Percentiles rank a stretch among this genome's conserved stretches.
These are phyloP conservation scores for Drosophila nikananu DNA, from an alignment of 1,140 invertebrate species.

Conservation along the genomic window DNA sequence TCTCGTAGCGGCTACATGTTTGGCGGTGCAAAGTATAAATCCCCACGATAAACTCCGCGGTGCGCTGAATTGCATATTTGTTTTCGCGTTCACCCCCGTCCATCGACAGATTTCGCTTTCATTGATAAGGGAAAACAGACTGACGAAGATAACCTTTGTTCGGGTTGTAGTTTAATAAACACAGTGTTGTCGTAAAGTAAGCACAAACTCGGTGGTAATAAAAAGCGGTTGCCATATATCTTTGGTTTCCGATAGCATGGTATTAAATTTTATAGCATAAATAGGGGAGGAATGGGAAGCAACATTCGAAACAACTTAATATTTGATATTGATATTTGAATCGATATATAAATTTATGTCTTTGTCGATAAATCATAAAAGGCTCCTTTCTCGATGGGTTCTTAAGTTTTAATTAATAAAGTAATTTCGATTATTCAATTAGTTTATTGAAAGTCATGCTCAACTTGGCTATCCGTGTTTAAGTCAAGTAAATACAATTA, in stretches of 20 bases:
- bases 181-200: slow-evolving; percentile 32
- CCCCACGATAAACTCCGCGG: slow-evolving; percentile 37
- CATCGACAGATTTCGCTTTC: slow-evolving; percentile 43
- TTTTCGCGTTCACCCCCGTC: slow-evolving; percentile 7
- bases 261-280: slow-evolving; percentile 5
- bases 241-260: background rate
- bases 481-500: background rate
- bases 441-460: no score
- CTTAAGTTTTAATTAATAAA: no score
- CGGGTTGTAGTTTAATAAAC: slow-evolving; percentile 32
- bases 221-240: background rate
- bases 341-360: no score
- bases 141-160: slow-evolving; percentile 51
- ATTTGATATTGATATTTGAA: no score
- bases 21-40: slow-evolving; percentile 44
- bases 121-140: slow-evolving; percentile 41
- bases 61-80: slow-evolving; percentile 25
- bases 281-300: background rate
- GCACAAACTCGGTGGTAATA: background rate
- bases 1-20: slow-evolving; percentile 19
- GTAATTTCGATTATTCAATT: no score
- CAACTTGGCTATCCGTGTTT: no score
- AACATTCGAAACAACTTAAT: no score
- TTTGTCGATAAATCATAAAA: no score
- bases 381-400: no score